Conservation (phyloP, 1,140 invertebrate genomes). For the Nixonia krombeini region DNA sequence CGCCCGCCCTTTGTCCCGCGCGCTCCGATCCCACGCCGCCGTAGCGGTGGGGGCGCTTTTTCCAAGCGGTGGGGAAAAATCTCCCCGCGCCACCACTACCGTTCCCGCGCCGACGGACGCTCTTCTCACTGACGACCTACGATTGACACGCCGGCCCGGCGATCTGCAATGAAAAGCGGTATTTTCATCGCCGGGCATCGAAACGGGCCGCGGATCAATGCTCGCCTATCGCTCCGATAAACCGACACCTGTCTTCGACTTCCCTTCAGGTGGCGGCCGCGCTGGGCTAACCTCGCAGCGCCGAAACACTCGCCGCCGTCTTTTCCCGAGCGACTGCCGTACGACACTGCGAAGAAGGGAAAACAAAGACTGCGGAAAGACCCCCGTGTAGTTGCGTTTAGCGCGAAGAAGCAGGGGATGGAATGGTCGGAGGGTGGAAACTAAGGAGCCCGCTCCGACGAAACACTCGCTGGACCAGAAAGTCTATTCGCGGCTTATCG, state of each 20-base stretch:
- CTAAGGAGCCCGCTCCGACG: slow-evolving; percentile 41
- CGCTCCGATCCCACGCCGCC: slow-evolving; percentile 54
- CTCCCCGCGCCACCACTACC: slow-evolving; percentile 46
- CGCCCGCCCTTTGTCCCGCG: slow-evolving; percentile 46
- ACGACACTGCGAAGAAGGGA: slow-evolving; percentile 72
- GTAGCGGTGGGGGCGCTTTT: slow-evolving; percentile 46
- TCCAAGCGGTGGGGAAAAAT: slow-evolving; percentile 53
- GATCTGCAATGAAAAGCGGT: slow-evolving; percentile 37
- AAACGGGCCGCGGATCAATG: too few relatives aligned
- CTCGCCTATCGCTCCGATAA: too few relatives aligned
- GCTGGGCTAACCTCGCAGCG: too few relatives aligned
- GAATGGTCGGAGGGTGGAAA: slow-evolving; percentile 44
- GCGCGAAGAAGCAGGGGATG: slow-evolving; percentile 51
- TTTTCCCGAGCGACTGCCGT: slow-evolving; percentile 62
- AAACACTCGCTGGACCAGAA: slow-evolving; percentile 40
- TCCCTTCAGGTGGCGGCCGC: too few relatives aligned
- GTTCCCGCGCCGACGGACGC: slow-evolving; percentile 29
- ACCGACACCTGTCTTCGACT: too few relatives aligned
- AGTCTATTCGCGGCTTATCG: slow-evolving; percentile 43
- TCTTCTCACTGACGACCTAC: slow-evolving; percentile 27
- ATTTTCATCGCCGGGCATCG: slow-evolving; percentile 27
- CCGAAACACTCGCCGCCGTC: slow-evolving; percentile 37
- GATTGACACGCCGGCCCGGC: slow-evolving; percentile 23
- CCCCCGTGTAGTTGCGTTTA: slow-evolving; percentile 68
- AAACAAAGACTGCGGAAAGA: slow-evolving; percentile 69